Conservation (phyloP, 2,113 vertebrate species). For the Cercopithecus mona region DNA sequence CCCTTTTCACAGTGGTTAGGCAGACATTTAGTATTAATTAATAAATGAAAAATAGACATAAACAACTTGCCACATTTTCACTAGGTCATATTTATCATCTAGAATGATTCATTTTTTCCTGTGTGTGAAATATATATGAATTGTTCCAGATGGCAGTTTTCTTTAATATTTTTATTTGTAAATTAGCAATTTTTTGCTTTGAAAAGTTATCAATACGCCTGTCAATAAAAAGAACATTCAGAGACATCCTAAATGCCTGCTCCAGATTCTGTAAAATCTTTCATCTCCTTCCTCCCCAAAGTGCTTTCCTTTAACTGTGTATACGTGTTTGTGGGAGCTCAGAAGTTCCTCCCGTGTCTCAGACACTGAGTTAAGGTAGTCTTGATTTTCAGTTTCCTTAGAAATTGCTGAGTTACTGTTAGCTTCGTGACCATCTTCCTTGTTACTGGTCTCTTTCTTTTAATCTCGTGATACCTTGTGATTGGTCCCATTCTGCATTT, state of each 20-base stretch:
- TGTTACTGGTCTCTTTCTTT: neutral
- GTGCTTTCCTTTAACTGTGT: neutral
- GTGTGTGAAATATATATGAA: neutral
- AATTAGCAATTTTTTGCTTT: conserved; percentile 43
- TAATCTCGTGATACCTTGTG: neutral
- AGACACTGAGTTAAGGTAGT: neutral
- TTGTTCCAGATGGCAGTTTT: neutral
- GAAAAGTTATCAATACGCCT: neutral
- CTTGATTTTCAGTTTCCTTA: neutral
- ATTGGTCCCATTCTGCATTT: neutral
- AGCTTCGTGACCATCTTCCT: neutral
- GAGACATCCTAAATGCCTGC: neutral
- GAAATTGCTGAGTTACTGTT: neutral
- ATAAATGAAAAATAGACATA: neutral
- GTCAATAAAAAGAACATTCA: neutral
- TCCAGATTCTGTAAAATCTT: neutral
- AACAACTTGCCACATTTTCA: neutral
- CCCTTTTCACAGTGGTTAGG: neutral
- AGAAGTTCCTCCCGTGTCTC: neutral
- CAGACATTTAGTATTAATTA: neutral
- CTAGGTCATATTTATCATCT: neutral
- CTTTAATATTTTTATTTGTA: conserved; percentile 32
- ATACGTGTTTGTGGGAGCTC: neutral
- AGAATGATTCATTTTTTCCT: neutral
- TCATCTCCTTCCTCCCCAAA: neutral